phyloP scores from a whole-genome alignment of 1,140 invertebrate species.

The Brachystomella parvula region DNA sequence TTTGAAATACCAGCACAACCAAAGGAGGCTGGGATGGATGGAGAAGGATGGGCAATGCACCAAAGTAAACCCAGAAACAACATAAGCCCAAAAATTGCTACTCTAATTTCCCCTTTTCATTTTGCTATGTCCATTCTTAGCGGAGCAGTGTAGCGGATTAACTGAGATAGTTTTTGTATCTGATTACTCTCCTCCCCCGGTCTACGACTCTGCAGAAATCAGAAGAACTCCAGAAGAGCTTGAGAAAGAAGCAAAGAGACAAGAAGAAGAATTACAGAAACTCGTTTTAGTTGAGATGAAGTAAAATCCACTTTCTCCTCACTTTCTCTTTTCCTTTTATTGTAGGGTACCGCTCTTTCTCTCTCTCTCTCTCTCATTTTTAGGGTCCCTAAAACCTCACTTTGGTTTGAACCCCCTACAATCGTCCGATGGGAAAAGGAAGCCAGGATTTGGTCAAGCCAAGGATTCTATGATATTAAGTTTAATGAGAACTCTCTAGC shows the following conservation, averaged over 20 bases:
- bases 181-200: constrained; percentile 59
- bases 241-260: constrained; percentile 64
- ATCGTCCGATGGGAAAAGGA: constrained; percentile 65
- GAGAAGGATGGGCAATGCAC: constrained; percentile 5
- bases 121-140: too few relatives aligned
- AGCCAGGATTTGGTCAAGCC: constrained; percentile 57
- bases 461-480: constrained; percentile 68
- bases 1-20: constrained; percentile 33
- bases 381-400: constrained; percentile 62
- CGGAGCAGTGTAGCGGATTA: too few relatives aligned
- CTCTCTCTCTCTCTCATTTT: neutral
- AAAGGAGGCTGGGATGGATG: constrained; percentile 11
- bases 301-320: constrained; percentile 44
- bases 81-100: too few relatives aligned
- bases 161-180: constrained; percentile 61
- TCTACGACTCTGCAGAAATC: constrained; percentile 52
- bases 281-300: constrained; percentile 60
- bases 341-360: neutral
- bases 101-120: too few relatives aligned
- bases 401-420: constrained; percentile 74
- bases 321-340: neutral
- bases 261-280: constrained; percentile 64
- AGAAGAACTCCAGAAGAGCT: constrained; percentile 67
- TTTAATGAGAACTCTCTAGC: constrained; percentile 71
- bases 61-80: neutral